Base-by-base conservation (phyloP, 1,140 invertebrate species). In the Mercenaria mercenaria region DNA sequence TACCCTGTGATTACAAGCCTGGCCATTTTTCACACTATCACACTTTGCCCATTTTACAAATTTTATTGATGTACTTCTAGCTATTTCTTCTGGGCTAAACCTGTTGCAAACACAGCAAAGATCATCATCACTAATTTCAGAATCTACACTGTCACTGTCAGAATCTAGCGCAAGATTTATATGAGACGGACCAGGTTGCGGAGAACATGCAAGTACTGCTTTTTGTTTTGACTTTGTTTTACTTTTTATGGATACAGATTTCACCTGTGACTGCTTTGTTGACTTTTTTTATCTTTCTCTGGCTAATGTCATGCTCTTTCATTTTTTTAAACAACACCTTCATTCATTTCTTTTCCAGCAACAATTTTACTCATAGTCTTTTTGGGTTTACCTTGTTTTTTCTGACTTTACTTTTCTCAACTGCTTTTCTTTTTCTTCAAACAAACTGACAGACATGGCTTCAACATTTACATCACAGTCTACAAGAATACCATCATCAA, bases 401-500 rank as follows among this genome's bases (percentile, higher is more conserved):
- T 69, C 64, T 32, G 64, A 69, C 32, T 69, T 69, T 6, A 69
- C 32, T 29, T 69, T 69, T 32, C 1, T 69, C 32, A 39, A 69
- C 26, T 76, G 37, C 15, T 43, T 43, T 76, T 76, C 67, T 29
- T 76, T 76, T 43, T 26, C 39, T 41, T 20, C 41, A 76, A 76
- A 76, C 43, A 76, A 43, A 43, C 11, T 43, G 8, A 43, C 39
- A 20, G 37, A 6, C 20, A 32, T 34, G 23, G 52, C 4, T 4
- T 3, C 23, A 6, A 32, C 64, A 11, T 72, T 29, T 15, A 15
- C 37, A 72, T 4, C 69, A 72, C 8, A 6, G 11, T 72, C 69
- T 37, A 72, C 69, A 72, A 72, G 69, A 43, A 76, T n/a, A 26
- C 72, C 72, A 41, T 37, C 43, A 8, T 76, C 72, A 76, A 43